phyloP scores from a whole-genome alignment of 2,888 invertebrate genomes.

The Drosophila ezoana region DNA sequence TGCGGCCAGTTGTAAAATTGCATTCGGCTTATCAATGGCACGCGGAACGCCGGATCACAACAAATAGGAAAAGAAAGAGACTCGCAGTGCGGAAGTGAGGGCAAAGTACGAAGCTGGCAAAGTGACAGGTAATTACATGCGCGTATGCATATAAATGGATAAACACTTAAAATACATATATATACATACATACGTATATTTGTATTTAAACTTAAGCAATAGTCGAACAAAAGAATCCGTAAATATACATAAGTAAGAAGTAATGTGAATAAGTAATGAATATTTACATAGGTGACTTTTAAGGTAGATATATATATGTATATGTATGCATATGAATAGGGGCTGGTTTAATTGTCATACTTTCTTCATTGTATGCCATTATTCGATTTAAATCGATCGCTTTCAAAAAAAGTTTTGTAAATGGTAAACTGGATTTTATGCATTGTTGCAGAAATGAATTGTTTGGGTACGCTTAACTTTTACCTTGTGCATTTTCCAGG shows the following conservation, averaged over 20 bases:
- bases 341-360: slow-evolving; percentile 1
- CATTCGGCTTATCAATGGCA: slow-evolving; percentile 44
- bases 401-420: too few relatives aligned
- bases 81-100: slow-evolving; percentile 36
- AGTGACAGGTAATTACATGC: neutral
- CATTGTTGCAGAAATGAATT: too few relatives aligned
- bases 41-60: slow-evolving; percentile 33
- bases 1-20: slow-evolving; percentile 20
- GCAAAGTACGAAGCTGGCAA: slow-evolving; percentile 4
- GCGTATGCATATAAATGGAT: neutral
- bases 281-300: neutral
- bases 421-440: too few relatives aligned
- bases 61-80: slow-evolving; percentile 26
- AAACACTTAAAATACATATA: neutral
- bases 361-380: neutral
- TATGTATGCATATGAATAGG: too few relatives aligned
- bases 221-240: neutral
- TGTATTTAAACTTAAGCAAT: slow-evolving; percentile 1
- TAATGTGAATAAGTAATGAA: neutral
- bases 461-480: too few relatives aligned
- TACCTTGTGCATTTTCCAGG: neutral
- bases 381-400: too few relatives aligned
- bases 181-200: neutral
- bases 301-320: neutral
- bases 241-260: too few relatives aligned